phyloP scores from a whole-genome alignment of 2,797 vertebrate species.

The Tinamus major region DNA sequence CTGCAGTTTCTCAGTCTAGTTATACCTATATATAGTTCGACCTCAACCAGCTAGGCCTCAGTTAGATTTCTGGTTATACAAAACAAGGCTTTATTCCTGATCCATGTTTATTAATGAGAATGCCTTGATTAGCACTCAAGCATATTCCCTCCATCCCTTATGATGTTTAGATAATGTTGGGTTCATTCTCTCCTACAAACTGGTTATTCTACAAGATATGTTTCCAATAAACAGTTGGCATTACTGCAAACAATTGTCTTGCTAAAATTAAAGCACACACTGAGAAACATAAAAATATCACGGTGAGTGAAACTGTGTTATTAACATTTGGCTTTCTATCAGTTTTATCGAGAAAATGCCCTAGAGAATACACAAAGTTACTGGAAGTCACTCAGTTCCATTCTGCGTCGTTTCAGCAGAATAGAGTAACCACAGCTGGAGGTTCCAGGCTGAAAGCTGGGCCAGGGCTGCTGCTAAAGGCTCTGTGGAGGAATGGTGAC shows the following conservation, averaged over 20 bases:
- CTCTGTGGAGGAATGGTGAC: slow-evolving; percentile 78
- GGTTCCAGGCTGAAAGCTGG: neutral
- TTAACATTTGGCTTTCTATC: slow-evolving; percentile 25
- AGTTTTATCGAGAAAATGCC: slow-evolving; percentile 32
- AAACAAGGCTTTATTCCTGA: neutral
- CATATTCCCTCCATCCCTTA: neutral
- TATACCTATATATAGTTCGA: slow-evolving; percentile 25
- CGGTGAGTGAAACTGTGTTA: slow-evolving; percentile 11
- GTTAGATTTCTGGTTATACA: slow-evolving; percentile 10
- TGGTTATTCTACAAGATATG: neutral
- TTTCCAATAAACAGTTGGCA: slow-evolving; percentile 10
- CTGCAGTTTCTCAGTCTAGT: neutral
- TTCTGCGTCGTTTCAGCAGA: neutral
- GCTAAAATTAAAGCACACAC: slow-evolving; percentile 11
- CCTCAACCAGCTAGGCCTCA: neutral
- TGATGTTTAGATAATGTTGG: neutral
- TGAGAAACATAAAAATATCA: slow-evolving; percentile 43
- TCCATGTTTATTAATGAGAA: neutral
- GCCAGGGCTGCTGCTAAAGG: neutral
- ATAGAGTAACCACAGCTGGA: neutral
- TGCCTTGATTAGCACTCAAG: neutral
- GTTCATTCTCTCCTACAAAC: neutral
- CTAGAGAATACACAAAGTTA: slow-evolving; percentile 11
- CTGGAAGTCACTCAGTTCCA: slow-evolving; percentile 2
- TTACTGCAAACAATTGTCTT: neutral